Evolutionary conservation across 2,113 vertebrate species (phyloP), one percentile per base, ranked within the genome.

Genomic region (Halcyon senegalensis): DNA sequence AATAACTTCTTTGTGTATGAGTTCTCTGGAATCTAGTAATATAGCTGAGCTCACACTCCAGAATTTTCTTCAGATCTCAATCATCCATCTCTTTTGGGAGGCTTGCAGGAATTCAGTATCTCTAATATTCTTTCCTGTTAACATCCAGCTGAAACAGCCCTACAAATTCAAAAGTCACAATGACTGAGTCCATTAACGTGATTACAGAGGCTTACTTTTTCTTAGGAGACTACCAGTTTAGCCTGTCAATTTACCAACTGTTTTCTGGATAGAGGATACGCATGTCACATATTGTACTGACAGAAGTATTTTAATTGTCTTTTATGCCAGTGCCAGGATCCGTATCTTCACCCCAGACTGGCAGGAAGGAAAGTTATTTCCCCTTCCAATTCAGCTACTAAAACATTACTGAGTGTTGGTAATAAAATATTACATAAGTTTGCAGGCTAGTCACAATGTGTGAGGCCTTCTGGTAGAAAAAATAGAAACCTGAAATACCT

Each of bases 291-390:
- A 48, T 41, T 84, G 43, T 19, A 5, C 48, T 60, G 59, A 89
- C 63, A 89, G 35, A 95, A 88, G 41, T 60, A 39, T 69, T 95
- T 69, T 89, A 90, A 84, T 93, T 70, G n/a, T 69, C 43, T 28
- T 75, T 93, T 74, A 30, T 70, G 19, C 31, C 41, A 66, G 14
- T 81, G 44, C 66, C 51, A 87, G 56, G 24, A 77, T 91, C 27
- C 8, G 0, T 80, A 27, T 87, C 63, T 87, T 96, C 41, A 37
- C 68, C 63, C 51, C 46, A 87, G 64, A 68, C 46, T 70, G 60
- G 8, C 69, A 89, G 31, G 10, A 90, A 10, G 51, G 55, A 89
- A 89, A 94, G 77, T 86, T 87, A 75, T 67, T 55, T 87, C 51
- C 63, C 16, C 37, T 68, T 94, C 67, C 60, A 94, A 19, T 82